Base-by-base conservation (phyloP, 2,888 invertebrate species). In the Xanthia icteritia region DNA sequence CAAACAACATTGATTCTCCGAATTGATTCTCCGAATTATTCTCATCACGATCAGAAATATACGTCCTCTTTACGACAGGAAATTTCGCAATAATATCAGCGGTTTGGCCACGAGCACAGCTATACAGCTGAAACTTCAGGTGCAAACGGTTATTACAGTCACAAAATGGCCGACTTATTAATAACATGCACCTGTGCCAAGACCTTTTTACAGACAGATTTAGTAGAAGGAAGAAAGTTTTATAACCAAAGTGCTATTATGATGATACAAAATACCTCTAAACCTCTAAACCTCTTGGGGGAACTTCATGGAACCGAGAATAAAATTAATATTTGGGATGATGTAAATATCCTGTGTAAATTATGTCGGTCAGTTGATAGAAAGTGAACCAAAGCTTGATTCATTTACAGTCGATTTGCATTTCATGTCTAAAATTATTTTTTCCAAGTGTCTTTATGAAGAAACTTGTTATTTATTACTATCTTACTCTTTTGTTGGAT, bases 131-230 rank as follows among this genome's bases (percentile, higher is more conserved):
- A 74, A 83, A 79, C 67, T 82, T 79, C 88, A 89, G 89, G 89
- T 88, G 88, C 63, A 45, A 73, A 70, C 63, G 64, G 83, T 87
- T 89, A 89, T 79, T 79, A 82, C 76, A 63, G 76, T 64, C 74
- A 66, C 80, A 88, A 80, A 73, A 79, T 77, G 77, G 77, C 72
- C 23, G 87, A 69, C 73, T 75, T 84, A 90, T 89, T 90, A 89
- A 92, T 90, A 78, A 73, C 72, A 42, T 39, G 68, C 87, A 88
- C 86, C 86, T 88, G 88, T 88, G 92, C 91, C 91, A 91, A 91
- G 83, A 86, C 78, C 86, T 88, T 81, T 86, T 76, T 77, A 66
- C 73, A 61, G 23, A 60, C 76, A 36, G 73, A 48, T 73, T 79
- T 79, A 63, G 65, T 67, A 42, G 27, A 63, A 36, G 69, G 67